These are phyloP conservation scores for Dromiciops gliroides DNA, from an alignment of 2,113 vertebrate genomes.

Conservation along the genomic window DNA sequence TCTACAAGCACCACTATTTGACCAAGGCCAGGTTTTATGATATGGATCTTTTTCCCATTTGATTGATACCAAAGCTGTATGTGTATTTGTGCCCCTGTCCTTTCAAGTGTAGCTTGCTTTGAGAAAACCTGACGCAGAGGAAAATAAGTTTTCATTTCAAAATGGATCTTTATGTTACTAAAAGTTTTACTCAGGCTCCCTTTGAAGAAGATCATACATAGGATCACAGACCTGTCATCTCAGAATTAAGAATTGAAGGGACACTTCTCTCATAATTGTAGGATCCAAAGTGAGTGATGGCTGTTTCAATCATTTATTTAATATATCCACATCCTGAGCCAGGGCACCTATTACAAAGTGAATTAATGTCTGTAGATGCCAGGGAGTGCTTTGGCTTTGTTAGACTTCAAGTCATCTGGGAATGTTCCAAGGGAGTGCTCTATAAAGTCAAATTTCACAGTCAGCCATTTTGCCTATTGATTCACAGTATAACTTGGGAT, in stretches of 20 bases:
- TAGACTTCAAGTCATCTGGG: background rate
- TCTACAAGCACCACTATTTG: constrained; percentile 25
- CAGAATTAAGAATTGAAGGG: too few species aligned
- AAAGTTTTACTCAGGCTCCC: too few species aligned
- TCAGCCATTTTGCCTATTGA: background rate
- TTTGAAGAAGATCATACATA: too few species aligned
- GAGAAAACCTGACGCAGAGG: too few species aligned
- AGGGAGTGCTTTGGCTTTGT: background rate
- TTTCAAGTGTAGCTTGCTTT: too few species aligned
- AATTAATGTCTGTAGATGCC: background rate
- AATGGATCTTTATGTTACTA: too few species aligned
- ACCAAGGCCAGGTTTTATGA: background rate
- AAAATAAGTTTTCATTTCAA: too few species aligned
- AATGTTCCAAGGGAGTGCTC: background rate
- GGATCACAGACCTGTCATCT: too few species aligned
- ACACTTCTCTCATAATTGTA: too few species aligned
- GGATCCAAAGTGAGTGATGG: background rate
- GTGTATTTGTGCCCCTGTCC: too few species aligned
- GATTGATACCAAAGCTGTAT: too few species aligned
- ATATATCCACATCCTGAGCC: background rate
- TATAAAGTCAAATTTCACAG: constrained; percentile 16
- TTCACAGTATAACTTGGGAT: background rate
- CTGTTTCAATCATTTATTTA: background rate
- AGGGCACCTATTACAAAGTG: background rate
- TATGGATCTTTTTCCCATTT: background rate